Percentiles rank a stretch among this genome's conserved stretches.
Conservation (phyloP, 2,113 vertebrate genomes). For the Periophthalmodon schlosseri region DNA sequence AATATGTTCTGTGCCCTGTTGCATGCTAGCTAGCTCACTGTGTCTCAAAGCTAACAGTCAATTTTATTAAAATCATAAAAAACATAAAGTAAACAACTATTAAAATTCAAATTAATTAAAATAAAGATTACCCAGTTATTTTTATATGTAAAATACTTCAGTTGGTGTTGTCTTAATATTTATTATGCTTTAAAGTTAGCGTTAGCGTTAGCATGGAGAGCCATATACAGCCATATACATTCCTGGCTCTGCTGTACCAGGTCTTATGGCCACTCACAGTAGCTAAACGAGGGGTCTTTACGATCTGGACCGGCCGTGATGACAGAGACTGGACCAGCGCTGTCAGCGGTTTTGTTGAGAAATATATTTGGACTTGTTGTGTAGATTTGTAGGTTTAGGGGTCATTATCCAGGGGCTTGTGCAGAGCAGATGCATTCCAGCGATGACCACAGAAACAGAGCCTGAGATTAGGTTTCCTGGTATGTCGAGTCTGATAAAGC, state of each 20-base stretch:
- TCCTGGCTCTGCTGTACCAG: slow-evolving; percentile 5
- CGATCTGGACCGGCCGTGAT: slow-evolving; percentile 18
- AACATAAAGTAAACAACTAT: too few relatives aligned
- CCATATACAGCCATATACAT: neutral
- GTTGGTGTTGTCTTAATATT: too few relatives aligned
- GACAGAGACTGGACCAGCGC: slow-evolving; percentile 35
- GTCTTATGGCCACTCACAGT: slow-evolving; percentile 38
- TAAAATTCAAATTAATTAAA: too few relatives aligned
- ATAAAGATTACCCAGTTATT: too few relatives aligned
- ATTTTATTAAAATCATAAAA: too few relatives aligned
- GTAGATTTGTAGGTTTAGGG: slow-evolving; percentile 42
- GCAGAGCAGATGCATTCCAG: neutral
- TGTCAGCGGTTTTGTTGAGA: slow-evolving; percentile 14
- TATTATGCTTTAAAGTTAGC: too few relatives aligned
- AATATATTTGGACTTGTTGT: slow-evolving; percentile 32
- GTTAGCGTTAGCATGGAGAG: too few relatives aligned
- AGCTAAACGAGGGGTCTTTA: slow-evolving; percentile 22
- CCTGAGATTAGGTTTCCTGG: neutral
- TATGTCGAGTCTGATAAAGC: neutral
- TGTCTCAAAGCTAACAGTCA: too few relatives aligned
- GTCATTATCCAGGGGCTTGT: slow-evolving; percentile 30
- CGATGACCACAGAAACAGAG: slow-evolving; percentile 14
- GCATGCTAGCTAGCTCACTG: too few relatives aligned
- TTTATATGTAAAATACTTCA: too few relatives aligned
- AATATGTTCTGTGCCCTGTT: too few relatives aligned